These are phyloP conservation scores for Andrena camellia DNA, from an alignment of 2,888 invertebrate genomes.

Conservation along the genomic window DNA sequence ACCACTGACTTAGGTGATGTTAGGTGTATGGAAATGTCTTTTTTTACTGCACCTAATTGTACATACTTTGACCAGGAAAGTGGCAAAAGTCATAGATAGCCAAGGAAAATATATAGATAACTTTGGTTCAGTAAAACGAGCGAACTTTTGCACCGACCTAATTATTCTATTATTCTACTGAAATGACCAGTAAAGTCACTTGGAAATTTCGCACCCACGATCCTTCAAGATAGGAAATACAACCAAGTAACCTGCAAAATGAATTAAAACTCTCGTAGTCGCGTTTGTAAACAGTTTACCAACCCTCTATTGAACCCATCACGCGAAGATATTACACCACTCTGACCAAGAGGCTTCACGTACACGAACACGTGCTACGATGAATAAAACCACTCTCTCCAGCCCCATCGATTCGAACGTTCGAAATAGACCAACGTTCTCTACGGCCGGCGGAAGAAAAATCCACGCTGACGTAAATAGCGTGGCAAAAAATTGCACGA, in stretches of 20 bases:
- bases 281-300: slow-evolving; percentile 11
- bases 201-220: background rate
- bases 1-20: no score
- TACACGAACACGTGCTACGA: background rate
- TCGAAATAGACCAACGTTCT: background rate
- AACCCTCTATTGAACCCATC: background rate
- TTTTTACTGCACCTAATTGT: no score
- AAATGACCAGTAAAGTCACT: no score
- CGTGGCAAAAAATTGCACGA: slow-evolving; percentile 4
- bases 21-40: no score
- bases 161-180: no score
- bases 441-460: background rate
- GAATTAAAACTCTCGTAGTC: slow-evolving; percentile 21
- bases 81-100: no score
- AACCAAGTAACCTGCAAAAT: slow-evolving; percentile 11
- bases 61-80: no score
- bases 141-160: no score
- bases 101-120: no score
- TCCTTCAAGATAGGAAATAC: slow-evolving; percentile 14
- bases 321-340: background rate
- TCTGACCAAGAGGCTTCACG: background rate
- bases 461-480: slow-evolving; percentile 1
- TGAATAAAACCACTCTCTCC: no score
- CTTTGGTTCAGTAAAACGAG: no score
- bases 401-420: background rate